phyloP scores from a whole-genome alignment of 2,113 vertebrate species.

The Leptodactylus fuscus region DNA sequence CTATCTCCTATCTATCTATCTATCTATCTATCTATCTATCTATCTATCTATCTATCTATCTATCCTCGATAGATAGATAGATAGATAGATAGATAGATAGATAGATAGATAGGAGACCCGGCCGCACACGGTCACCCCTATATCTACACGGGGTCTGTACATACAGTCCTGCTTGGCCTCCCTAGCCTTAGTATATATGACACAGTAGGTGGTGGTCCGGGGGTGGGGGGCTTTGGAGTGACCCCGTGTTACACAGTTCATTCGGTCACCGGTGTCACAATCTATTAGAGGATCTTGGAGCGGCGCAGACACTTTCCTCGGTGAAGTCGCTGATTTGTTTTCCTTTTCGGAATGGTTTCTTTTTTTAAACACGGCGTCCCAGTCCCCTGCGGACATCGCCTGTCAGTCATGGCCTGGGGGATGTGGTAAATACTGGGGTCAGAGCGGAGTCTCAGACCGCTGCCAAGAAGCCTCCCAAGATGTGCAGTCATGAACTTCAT shows the following conservation, averaged over 20 bases:
- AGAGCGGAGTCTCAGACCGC: slow-evolving; percentile 63
- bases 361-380: slow-evolving; percentile 65
- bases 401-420: slow-evolving; percentile 65
- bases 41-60: no score
- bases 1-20: no score
- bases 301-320: slow-evolving; percentile 67
- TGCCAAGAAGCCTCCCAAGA: slow-evolving; percentile 66
- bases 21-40: no score
- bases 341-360: slow-evolving; percentile 64
- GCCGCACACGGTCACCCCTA: no score
- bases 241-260: slow-evolving; percentile 73
- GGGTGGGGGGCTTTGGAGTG: slow-evolving; percentile 61
- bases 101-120: no score
- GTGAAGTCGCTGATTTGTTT: slow-evolving; percentile 67
- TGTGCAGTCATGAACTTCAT: neutral
- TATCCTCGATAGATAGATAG: no score
- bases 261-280: slow-evolving; percentile 73
- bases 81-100: no score
- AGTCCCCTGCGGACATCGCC: slow-evolving; percentile 66
- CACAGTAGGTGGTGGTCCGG: neutral
- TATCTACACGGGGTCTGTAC: no score
- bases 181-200: neutral
- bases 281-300: slow-evolving; percentile 69
- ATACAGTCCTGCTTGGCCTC: neutral
- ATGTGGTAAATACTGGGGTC: slow-evolving; percentile 68